Base-by-base conservation (phyloP, 2,888 invertebrate species). In the Netelia melanura region DNA sequence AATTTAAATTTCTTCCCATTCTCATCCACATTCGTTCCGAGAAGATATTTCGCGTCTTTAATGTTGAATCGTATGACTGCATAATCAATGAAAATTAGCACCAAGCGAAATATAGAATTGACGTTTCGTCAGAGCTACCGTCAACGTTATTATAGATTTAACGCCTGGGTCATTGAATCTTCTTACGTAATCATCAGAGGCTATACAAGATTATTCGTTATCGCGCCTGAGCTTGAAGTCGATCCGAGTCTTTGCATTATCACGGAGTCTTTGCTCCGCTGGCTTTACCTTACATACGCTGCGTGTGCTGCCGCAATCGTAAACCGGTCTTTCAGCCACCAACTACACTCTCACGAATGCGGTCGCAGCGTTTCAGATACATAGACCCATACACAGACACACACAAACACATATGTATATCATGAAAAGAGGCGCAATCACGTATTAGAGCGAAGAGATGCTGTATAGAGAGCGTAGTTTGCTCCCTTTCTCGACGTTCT, bases 291-390 rank as follows among this genome's bases (percentile, higher is more conserved):
- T 58, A 58, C 58, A 21, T 21, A 58, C 58, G 17, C 21, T 21
- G 58, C 21, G 58, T 21, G 58, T 58, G 21, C 43, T 65, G n/a
- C 70, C 68, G 70, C 68, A 81, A 74, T 81, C 70, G 61, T 81
- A 81, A 81, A 81, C 76, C 81, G 81, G 81, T 81, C 76, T 81
- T 76, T 62, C 54, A 76, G 54, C 54, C 43, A 75, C 25, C 68
- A 61, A 74, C 74, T 44, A 67, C 30, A 54, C 65, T 23, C n/a
- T 3, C 10, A 65, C 5, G 17, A 61, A 38, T 76, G 62, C 30
- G 52, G 58, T 58, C 38, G 21, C 67, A 61, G 64, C 23, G 52
- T 76, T 61, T 58, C 38, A 17, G 10, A n/a, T 30, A 23, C 62
- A 9, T 10, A 23, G 1, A 8, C 25, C 14, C 23, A 62, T 6